Evolutionary conservation across 1,140 invertebrate species (phyloP).

Genomic region (Drosophila albomicans): DNA sequence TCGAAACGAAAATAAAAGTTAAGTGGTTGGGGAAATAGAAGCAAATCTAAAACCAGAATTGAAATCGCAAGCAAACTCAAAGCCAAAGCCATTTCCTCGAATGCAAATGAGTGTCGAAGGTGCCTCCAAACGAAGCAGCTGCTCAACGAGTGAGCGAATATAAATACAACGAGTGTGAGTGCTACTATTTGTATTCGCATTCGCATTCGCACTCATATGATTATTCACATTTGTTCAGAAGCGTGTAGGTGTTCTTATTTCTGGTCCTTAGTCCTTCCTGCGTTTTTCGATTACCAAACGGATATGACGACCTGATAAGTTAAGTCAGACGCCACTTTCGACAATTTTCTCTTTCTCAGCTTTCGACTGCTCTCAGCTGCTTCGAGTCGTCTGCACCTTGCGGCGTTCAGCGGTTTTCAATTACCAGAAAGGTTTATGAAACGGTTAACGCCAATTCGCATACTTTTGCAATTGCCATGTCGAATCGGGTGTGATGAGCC

Average conservation of each 20-base stretch:
- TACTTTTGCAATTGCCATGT: neutral
- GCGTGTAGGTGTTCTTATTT: conserved; percentile 33
- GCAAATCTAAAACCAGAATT: conserved; percentile 6
- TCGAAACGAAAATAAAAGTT: neutral
- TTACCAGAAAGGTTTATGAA: conserved; percentile 56
- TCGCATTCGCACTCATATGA: conserved; percentile 1
- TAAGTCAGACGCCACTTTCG: conserved; percentile 48
- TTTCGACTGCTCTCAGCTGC: conserved; percentile 1
- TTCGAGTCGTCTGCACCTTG: neutral
- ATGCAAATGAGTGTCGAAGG: conserved; percentile 64
- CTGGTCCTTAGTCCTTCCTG: conserved; percentile 41
- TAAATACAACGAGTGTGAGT: neutral
- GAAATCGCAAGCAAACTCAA: neutral
- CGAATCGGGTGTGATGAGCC: neutral
- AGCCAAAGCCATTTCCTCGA: conserved; percentile 59
- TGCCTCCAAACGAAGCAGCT: conserved; percentile 34
- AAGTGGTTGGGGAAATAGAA: neutral
- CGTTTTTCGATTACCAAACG: conserved; percentile 73
- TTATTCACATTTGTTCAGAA: neutral
- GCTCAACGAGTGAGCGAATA: conserved; percentile 9
- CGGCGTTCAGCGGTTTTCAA: conserved; percentile 57
- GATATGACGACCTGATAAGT: conserved; percentile 62
- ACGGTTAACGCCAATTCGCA: conserved; percentile 22
- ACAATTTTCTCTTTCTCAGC: neutral
- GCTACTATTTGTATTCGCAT: neutral